phyloP scores from a whole-genome alignment of 2,797 vertebrate genomes.

The Hydrocynus forskahlii region DNA sequence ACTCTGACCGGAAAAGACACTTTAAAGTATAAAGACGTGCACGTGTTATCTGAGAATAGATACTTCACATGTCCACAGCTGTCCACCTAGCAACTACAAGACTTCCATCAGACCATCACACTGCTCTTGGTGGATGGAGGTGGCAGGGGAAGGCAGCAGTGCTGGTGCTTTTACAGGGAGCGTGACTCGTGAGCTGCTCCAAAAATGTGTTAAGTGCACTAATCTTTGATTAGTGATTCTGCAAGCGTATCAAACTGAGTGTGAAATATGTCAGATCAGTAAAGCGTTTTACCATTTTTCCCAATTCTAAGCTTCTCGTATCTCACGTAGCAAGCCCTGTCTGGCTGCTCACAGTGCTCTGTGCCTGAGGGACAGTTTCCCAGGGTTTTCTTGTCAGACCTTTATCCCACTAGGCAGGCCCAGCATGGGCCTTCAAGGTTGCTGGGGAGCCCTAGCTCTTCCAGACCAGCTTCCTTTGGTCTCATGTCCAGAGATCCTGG shows the following conservation, averaged over 20 bases:
- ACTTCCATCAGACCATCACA: conserved; percentile 21
- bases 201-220: conserved; percentile 1
- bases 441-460: background rate
- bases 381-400: conserved; percentile 32
- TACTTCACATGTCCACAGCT: background rate
- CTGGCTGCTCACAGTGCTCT: conserved; percentile 14
- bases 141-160: conserved; percentile 5
- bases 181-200: conserved; percentile 8
- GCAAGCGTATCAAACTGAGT: background rate
- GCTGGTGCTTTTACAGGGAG: background rate
- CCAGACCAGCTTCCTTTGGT: conserved; percentile 1
- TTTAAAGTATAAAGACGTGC: background rate
- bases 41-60: conserved; percentile 15
- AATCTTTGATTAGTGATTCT: conserved; percentile 4
- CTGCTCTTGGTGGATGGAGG: background rate
- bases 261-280: background rate
- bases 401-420: conserved; percentile 1
- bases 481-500: conserved; percentile 68
- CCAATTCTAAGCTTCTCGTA: background rate
- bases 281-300: background rate
- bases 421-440: background rate
- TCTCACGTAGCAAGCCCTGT: conserved; percentile 24
- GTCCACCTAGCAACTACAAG: background rate
- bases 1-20: conserved; percentile 17
- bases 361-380: conserved; percentile 51